These are phyloP conservation scores for Neodiprion virginianus DNA, from an alignment of 1,140 invertebrate species.

Conservation along the genomic window DNA sequence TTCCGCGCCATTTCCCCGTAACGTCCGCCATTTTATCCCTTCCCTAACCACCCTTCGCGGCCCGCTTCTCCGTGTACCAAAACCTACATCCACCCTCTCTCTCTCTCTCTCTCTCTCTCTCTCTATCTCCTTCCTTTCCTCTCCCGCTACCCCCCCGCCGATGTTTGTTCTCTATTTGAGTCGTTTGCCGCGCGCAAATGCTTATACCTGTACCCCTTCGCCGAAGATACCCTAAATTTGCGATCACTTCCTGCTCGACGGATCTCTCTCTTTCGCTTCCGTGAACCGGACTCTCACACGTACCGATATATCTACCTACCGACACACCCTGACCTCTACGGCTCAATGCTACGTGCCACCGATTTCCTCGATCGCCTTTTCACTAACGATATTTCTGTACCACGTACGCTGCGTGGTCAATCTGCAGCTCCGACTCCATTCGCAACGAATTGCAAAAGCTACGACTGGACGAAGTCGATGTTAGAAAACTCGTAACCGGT, in stretches of 20 bases:
- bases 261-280: slow-evolving; percentile 1
- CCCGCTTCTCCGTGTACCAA: not conserved
- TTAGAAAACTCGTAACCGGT: too few relatives aligned
- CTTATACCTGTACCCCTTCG: slow-evolving; percentile 41
- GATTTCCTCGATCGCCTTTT: too few relatives aligned
- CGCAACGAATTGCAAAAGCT: too few relatives aligned
- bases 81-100: slow-evolving; percentile 30
- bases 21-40: slow-evolving; percentile 63
- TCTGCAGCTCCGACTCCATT: too few relatives aligned
- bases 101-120: slow-evolving; percentile 25
- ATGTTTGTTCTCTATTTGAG: slow-evolving; percentile 60
- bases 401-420: too few relatives aligned
- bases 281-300: not conserved
- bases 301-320: too few relatives aligned
- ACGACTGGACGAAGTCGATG: too few relatives aligned
- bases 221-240: slow-evolving; percentile 50
- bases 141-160: slow-evolving; percentile 28
- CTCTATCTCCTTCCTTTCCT: slow-evolving; percentile 19
- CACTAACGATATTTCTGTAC: too few relatives aligned
- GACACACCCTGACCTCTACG: too few relatives aligned
- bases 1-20: slow-evolving; percentile 63
- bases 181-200: slow-evolving; percentile 61
- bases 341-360: too few relatives aligned
- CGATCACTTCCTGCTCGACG: slow-evolving; percentile 29
- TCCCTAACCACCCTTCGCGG: slow-evolving; percentile 42